Base-by-base conservation (phyloP, 92 coral and sea anemone genomes). In the Micromussa lordhowensis region DNA sequence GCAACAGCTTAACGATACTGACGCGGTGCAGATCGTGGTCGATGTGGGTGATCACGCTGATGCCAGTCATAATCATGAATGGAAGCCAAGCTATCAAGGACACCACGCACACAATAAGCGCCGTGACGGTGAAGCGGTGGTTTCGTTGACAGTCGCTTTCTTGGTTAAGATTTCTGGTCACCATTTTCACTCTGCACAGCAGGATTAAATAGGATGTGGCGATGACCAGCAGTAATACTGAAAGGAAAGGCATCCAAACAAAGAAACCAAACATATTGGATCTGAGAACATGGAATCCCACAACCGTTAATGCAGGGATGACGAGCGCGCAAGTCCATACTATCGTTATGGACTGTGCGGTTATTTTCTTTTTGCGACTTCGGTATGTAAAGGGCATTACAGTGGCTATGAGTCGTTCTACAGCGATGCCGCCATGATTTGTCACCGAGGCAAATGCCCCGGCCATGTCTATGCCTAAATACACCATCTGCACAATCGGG, bases 351-450 rank as follows among this genome's bases (percentile, higher is more conserved):
- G 66, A 68, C 26, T 28, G 79, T 1, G 26, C 17, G 77, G 21
- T 86, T 11, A 86, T 51, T 66, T 77, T 63, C 31, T 81, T 68
- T 61, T 78, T 86, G n/a, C 34, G 30, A 58, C 76, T 16, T 21
- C 51, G 68, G 77, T 86, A 78, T 64, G 30, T 77, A 29, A 86
- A 77, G 28, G 89, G 89, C n/a, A 49, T 29, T 28, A 86, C 68
- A 18, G 89, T 86, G 68, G 83, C 89, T 48, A 86, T 31, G 1
- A 86, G 83, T 4, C 89, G 89, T 36, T 86, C 89, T 19, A 86
- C 77, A 64, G 89, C 89, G 31, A 86, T 86, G 38, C 89, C 77
- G 30, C 89, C 89, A 80, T 86, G 83, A 77, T 86, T 86, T 29
- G 89, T 44, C 64, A 86, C 81, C 11, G 89, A 77, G 12, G 66